Conservation (phyloP, 2,888 invertebrate species). For the Calliphora vomitoria region DNA sequence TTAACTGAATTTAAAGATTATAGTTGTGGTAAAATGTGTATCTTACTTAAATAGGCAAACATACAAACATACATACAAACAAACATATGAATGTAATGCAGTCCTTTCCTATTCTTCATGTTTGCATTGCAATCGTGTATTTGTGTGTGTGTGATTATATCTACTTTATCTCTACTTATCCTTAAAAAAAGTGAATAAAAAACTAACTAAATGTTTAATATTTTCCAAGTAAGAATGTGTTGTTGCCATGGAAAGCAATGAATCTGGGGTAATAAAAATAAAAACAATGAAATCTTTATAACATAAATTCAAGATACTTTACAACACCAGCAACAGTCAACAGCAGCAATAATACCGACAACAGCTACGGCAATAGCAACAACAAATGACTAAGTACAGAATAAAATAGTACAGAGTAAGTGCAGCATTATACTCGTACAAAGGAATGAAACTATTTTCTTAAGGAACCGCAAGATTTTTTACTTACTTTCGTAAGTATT, state of each 20-base stretch:
- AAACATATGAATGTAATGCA: neutral
- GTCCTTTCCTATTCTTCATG: neutral
- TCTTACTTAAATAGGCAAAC: too few relatives aligned
- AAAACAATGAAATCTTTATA: constrained; percentile 62
- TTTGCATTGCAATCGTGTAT: neutral
- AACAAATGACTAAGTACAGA: constrained; percentile 22
- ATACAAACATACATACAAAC: too few relatives aligned
- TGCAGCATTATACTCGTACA: constrained; percentile 7
- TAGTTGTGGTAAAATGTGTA: neutral
- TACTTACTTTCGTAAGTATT: constrained; percentile 48
- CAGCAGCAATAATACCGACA: constrained; percentile 23
- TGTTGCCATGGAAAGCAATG: constrained; percentile 37
- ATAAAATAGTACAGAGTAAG: constrained; percentile 1
- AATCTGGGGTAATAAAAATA: constrained; percentile 52
- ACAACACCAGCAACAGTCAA: constrained; percentile 48
- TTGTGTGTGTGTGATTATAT: constrained; percentile 27
- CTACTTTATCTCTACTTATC: constrained; percentile 36
- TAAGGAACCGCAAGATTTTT: constrained; percentile 53
- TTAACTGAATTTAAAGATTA: neutral
- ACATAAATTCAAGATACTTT: constrained; percentile 55
- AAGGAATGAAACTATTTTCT: constrained; percentile 44
- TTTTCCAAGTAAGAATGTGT: constrained; percentile 31
- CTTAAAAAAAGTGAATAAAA: constrained; percentile 14
- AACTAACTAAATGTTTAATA: constrained; percentile 1
- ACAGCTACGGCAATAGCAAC: neutral